Evolutionary conservation across 2,113 vertebrate genomes (phyloP).

Genomic region (Meriones unguiculatus): DNA sequence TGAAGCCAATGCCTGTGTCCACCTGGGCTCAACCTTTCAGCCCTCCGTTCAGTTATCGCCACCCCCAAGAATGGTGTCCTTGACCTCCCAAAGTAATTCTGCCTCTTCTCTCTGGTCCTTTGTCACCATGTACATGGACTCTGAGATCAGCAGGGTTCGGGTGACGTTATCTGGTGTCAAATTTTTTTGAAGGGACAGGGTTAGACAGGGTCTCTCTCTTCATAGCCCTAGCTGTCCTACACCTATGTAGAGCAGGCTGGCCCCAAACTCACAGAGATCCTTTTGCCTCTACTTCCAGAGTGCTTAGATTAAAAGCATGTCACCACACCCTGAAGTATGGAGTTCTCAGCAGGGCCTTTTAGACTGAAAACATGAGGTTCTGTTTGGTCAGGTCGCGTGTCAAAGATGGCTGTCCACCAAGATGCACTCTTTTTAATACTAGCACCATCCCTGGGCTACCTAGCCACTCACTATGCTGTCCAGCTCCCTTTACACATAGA

Average conservation of each 20-base stretch:
- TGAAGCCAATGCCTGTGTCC: fast-evolving
- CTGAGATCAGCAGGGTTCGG: background rate
- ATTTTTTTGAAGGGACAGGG: background rate
- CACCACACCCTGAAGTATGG: background rate
- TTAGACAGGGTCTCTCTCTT: background rate
- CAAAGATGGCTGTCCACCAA: background rate
- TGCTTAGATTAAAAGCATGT: background rate
- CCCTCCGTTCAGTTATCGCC: background rate
- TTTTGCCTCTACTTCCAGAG: background rate
- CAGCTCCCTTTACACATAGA: background rate
- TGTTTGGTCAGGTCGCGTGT: background rate
- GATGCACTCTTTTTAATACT: background rate
- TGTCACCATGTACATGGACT: too few species aligned
- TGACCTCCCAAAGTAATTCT: background rate
- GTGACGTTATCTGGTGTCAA: background rate
- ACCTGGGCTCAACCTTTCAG: background rate
- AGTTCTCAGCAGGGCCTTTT: background rate
- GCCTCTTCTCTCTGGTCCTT: background rate
- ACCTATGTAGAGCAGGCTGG: background rate
- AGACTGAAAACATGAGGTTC: background rate
- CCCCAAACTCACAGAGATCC: background rate
- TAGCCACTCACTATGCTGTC: background rate
- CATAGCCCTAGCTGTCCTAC: background rate
- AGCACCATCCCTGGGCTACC: background rate
- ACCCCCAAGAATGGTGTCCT: background rate